These are phyloP conservation scores for Diorhabda sublineata DNA, from an alignment of 1,140 invertebrate genomes.

Conservation along the genomic window DNA sequence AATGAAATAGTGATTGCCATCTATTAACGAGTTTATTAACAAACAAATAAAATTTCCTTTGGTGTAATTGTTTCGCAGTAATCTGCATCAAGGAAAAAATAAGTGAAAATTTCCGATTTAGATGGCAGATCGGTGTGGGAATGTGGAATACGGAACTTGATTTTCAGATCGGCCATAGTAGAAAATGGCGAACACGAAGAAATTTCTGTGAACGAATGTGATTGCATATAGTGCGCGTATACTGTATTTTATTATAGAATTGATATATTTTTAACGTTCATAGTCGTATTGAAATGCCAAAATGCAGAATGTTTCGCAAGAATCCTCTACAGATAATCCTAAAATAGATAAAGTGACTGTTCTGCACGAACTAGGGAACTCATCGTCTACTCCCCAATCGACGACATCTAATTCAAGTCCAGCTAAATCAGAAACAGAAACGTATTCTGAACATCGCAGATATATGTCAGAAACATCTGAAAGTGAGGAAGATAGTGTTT, in stretches of 20 bases:
- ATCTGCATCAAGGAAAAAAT: too few relatives aligned
- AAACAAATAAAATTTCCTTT: too few relatives aligned
- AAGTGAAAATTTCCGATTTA: not conserved
- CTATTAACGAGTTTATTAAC: too few relatives aligned
- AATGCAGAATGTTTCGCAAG: slow-evolving; percentile 85
- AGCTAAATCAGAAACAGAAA: slow-evolving; percentile 73
- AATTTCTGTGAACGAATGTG: slow-evolving; percentile 44
- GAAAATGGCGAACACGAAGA: slow-evolving; percentile 47
- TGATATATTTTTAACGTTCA: slow-evolving; percentile 32
- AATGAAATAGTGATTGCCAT: too few relatives aligned
- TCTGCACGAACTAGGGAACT: slow-evolving; percentile 56
- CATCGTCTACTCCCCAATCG: slow-evolving; percentile 56
- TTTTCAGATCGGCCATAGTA: slow-evolving; percentile 41
- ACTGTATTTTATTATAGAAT: slow-evolving; percentile 39
- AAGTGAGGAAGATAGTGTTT: slow-evolving; percentile 89
- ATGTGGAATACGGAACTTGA: slow-evolving; percentile 29
- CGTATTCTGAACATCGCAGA: slow-evolving; percentile 72
- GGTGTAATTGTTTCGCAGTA: too few relatives aligned
- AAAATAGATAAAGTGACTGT: slow-evolving; percentile 66
- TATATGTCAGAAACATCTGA: slow-evolving; percentile 86
- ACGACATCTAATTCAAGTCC: slow-evolving; percentile 59
- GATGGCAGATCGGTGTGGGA: slow-evolving; percentile 25
- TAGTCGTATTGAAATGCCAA: slow-evolving; percentile 59
- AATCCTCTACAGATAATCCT: slow-evolving; percentile 67
- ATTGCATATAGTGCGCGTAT: slow-evolving; percentile 39